Evolutionary conservation across 2,888 invertebrate species (phyloP), one percentile per base, ranked within the genome.

Genomic region (Chouioia cunea): DNA sequence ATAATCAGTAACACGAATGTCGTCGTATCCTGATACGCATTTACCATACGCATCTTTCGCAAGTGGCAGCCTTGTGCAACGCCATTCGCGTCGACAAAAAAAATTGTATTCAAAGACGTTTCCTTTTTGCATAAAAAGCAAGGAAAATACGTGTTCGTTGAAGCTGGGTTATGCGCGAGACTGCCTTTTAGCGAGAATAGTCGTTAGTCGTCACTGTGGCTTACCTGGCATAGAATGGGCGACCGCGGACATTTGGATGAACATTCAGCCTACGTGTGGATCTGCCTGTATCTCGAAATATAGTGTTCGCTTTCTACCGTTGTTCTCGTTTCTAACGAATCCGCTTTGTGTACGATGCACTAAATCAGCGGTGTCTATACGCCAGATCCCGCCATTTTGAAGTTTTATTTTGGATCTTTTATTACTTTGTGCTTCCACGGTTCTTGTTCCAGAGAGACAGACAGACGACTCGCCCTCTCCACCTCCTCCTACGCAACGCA

Each of bases 211-310:
- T 36, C 16, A 50, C 67, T 71, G 72, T 65, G 72, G 69, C 74
- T 80, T 83, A 85, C 85, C 85, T 85, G 85, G 84, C 83, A 85
- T 83, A 82, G 85, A 85, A 84, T 85, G 85, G 79, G 85, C 82
- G 81, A 85, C 83, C 77, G 85, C 81, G 65, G 83, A 83, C 85
- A 83, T 82, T 81, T 81, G 84, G 80, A 83, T 84, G 81, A 84
- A 85, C 85, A 85, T 85, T 83, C 85, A 84, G 82, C 77, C 81
- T 60, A 44, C 14, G 20, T 43, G 48, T 58, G 22, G 14, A 22
- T 14, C 23, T 10, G 6, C 18, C 58, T 20, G 15, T 71, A 71
- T 59, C n/a, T 15, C 44, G 48, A 71, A 73, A 72, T 67, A 62
- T 54, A 64, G 66, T 67, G 36, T 47, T 52, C 52, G 57, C 47